Evolutionary conservation across 1,140 invertebrate genomes (phyloP).

Genomic region (Macrocentrus cingulum): DNA sequence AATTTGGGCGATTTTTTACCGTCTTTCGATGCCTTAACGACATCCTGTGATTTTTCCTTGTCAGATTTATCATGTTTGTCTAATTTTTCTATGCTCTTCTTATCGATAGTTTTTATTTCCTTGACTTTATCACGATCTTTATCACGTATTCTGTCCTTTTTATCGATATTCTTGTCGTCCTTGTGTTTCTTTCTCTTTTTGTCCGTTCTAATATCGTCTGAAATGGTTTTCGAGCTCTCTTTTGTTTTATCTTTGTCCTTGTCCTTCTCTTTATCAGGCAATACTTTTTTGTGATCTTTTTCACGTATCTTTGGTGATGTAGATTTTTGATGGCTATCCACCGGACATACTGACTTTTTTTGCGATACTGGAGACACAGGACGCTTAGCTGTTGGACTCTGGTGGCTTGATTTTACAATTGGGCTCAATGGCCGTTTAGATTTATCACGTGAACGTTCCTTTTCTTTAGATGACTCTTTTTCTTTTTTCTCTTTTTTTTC

Average conservation of each 20-base stretch:
- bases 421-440: slow-evolving; percentile 67
- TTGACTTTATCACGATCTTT: slow-evolving; percentile 55
- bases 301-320: slow-evolving; percentile 58
- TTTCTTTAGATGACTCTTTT: slow-evolving; percentile 65
- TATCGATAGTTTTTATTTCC: slow-evolving; percentile 41
- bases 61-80: slow-evolving; percentile 50
- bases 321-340: slow-evolving; percentile 43
- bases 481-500: slow-evolving; percentile 68
- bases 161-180: slow-evolving; percentile 49
- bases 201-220: slow-evolving; percentile 52
- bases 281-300: slow-evolving; percentile 54
- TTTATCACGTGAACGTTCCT: slow-evolving; percentile 65
- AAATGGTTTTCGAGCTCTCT: slow-evolving; percentile 44
- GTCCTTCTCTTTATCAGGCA: slow-evolving; percentile 34
- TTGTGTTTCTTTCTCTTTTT: slow-evolving; percentile 59
- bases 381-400: slow-evolving; percentile 45
- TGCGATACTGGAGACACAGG: slow-evolving; percentile 49
- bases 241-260: slow-evolving; percentile 57
- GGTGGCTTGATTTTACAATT: slow-evolving; percentile 39
- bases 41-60: slow-evolving; percentile 60
- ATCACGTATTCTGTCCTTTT: slow-evolving; percentile 53
- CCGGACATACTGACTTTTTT: slow-evolving; percentile 30
- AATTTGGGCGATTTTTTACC: slow-evolving; percentile 45
- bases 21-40: slow-evolving; percentile 56
- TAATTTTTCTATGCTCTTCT: slow-evolving; percentile 44